Percentiles rank a stretch among this genome's conserved stretches.
Conservation (phyloP, 2,797 vertebrate species). For the Sebastes diploproa region DNA sequence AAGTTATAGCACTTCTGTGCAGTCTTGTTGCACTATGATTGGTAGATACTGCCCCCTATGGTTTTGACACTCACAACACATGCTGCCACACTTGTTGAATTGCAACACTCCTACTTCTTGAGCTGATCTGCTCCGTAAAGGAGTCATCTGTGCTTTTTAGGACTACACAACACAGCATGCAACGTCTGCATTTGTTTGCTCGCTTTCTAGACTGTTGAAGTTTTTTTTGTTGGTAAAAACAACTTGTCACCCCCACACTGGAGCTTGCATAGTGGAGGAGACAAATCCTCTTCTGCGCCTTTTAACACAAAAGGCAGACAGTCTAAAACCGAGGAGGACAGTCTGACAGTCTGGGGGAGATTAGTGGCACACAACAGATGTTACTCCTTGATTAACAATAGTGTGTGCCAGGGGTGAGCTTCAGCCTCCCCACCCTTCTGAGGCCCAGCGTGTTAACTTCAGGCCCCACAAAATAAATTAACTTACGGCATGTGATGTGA, state of each 20-base stretch:
- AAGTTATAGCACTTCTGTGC: neutral
- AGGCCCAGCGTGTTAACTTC: constrained; percentile 51
- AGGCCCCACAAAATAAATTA: constrained; percentile 39
- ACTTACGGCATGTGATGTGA: constrained; percentile 27
- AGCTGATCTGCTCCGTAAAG: neutral
- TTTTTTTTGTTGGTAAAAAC: neutral
- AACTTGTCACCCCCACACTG: constrained; percentile 20
- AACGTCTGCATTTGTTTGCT: neutral
- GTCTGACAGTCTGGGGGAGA: constrained; percentile 69
- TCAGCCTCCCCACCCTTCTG: constrained; percentile 59
- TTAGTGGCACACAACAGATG: constrained; percentile 82
- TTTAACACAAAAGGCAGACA: constrained; percentile 72
- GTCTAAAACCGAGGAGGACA: constrained; percentile 66
- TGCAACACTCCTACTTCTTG: neutral
- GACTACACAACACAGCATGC: neutral
- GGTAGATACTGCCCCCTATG: constrained; percentile 70
- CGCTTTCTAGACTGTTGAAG: neutral
- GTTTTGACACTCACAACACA: constrained; percentile 46
- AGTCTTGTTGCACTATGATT: constrained; percentile 9
- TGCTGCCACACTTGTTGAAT: constrained; percentile 28
- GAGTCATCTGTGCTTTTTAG: neutral
- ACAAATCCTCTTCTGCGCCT: constrained; percentile 59
- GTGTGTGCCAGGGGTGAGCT: constrained; percentile 77
- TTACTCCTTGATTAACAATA: constrained; percentile 81
- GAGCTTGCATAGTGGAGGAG: constrained; percentile 17